These are phyloP conservation scores for Rhopalosiphum padi DNA, from an alignment of 1,140 invertebrate genomes.

Conservation along the genomic window DNA sequence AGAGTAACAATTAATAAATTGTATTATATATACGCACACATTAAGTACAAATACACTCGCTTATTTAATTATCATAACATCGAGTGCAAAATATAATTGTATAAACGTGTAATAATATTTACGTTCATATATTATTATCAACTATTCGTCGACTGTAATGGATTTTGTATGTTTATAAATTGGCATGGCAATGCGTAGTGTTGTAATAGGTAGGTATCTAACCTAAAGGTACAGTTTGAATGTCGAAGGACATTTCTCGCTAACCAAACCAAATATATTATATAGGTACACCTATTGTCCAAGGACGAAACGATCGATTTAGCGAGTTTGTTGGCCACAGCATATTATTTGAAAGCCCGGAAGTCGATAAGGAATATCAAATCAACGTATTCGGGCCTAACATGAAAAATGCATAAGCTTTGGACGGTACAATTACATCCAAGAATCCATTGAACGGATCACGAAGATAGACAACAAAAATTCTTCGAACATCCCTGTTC, in stretches of 20 bases:
- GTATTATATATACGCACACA: neutral
- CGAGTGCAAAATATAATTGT: neutral
- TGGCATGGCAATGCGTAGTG: neutral
- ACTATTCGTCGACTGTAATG: neutral
- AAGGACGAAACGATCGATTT: slow-evolving; percentile 10
- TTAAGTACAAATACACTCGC: neutral
- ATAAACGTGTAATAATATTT: neutral
- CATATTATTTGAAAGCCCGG: neutral
- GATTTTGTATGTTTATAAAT: neutral
- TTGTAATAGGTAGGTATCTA: neutral
- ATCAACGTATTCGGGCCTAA: neutral
- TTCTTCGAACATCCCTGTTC: neutral
- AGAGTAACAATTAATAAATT: neutral
- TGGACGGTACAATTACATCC: neutral
- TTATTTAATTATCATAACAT: neutral
- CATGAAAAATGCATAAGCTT: neutral
- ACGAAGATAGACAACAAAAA: neutral
- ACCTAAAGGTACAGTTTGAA: neutral
- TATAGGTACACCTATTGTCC: neutral
- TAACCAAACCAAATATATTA: neutral
- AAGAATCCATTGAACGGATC: neutral
- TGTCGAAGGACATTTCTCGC: neutral
- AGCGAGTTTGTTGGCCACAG: neutral
- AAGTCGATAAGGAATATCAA: neutral
- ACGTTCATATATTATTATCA: too few species aligned